Conservation (phyloP, 2,113 vertebrate species). For the Grus americana region DNA sequence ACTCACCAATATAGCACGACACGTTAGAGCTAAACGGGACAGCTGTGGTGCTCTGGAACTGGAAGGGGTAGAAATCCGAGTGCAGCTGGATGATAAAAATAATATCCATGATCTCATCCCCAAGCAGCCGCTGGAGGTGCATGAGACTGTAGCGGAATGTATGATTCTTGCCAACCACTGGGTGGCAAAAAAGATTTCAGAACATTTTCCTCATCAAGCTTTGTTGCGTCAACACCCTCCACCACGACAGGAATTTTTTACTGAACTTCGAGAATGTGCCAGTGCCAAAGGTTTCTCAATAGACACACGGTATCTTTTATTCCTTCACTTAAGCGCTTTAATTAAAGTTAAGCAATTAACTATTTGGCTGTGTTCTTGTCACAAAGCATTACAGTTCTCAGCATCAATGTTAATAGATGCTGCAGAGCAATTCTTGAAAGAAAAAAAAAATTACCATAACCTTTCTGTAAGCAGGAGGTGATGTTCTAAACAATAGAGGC, state of each 20-base stretch:
- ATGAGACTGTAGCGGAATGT: conserved; percentile 93
- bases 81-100: conserved; percentile 86
- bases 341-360: background rate
- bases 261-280: conserved; percentile 84
- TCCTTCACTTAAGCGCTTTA: background rate
- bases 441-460: too few relatives aligned
- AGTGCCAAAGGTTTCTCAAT: conserved; percentile 84
- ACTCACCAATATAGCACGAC: conserved; percentile 83
- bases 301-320: conserved; percentile 81
- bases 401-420: background rate
- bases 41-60: conserved; percentile 88
- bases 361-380: fast-evolving
- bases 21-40: conserved; percentile 80
- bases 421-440: background rate
- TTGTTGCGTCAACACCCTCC: conserved; percentile 89
- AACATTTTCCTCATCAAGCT: conserved; percentile 86
- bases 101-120: conserved; percentile 91
- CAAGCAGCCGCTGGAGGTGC: conserved; percentile 90
- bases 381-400: background rate
- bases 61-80: conserved; percentile 88
- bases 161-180: conserved; percentile 99
- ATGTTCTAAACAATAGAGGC: background rate
- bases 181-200: conserved; percentile 92
- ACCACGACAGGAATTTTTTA: conserved; percentile 88
- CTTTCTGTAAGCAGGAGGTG: background rate